Conservation (phyloP, 2,113 vertebrate genomes). For the Collichthys lucidus region DNA sequence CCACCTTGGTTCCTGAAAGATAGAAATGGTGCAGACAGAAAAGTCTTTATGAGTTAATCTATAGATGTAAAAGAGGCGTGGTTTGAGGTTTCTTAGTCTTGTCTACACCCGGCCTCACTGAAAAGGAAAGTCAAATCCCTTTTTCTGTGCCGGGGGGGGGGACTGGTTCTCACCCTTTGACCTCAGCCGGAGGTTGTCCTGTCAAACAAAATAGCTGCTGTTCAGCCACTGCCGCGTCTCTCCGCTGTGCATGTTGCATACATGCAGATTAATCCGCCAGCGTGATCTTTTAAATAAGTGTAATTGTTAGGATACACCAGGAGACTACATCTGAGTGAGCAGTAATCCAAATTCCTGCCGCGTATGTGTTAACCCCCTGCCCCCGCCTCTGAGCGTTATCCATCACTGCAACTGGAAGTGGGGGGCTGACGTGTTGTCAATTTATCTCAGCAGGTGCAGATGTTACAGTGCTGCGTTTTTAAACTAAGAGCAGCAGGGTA, state of each 20-base stretch:
- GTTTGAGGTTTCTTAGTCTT: not conserved
- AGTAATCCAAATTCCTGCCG: not conserved
- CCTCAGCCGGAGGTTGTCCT: conserved; percentile 3
- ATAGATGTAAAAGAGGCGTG: not conserved
- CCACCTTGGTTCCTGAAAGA: not conserved
- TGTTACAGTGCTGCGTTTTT: not conserved
- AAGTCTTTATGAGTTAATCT: not conserved
- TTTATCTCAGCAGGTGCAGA: conserved; percentile 30
- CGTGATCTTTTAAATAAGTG: not conserved
- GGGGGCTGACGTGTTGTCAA: not conserved
- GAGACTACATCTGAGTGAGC: not conserved
- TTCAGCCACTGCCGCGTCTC: not conserved
- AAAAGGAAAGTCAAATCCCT: conserved; percentile 32
- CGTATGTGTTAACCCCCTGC: not conserved
- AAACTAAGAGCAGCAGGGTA: not conserved
- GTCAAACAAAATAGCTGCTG: conserved; percentile 31
- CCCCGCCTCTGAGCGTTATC: not conserved
- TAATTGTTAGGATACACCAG: not conserved
- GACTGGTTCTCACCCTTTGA: conserved; percentile 12
- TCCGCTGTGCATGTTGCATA: not conserved
- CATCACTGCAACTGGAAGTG: conserved; percentile 26
- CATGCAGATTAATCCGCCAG: not conserved
- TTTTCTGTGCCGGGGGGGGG: not conserved
- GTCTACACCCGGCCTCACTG: not conserved
- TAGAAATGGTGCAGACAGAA: not conserved